A percentile compares a stretch with the other conserved stretches of the same genome.
These are phyloP conservation scores for Hydrophis major DNA, from an alignment of 2,797 vertebrate genomes.

Conservation along the genomic window DNA sequence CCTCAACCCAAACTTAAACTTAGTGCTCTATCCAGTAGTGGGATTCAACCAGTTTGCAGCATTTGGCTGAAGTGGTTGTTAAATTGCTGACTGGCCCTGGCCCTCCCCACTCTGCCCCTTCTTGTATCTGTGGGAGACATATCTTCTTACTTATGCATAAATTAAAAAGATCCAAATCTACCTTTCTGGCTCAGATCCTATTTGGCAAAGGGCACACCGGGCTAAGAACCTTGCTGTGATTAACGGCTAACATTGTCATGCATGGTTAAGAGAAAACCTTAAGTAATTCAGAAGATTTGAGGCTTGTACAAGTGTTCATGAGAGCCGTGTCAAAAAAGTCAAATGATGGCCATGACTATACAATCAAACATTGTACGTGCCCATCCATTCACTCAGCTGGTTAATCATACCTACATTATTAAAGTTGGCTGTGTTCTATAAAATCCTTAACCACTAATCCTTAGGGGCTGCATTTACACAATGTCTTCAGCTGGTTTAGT, in stretches of 20 bases:
- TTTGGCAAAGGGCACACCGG: neutral
- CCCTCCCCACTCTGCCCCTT: neutral
- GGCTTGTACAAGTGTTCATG: neutral
- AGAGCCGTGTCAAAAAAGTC: neutral
- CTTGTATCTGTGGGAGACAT: neutral
- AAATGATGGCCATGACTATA: neutral
- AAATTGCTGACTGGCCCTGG: no score
- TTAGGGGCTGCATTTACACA: neutral
- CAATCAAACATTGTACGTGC: neutral
- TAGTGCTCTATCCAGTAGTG: neutral
- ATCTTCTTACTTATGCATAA: neutral
- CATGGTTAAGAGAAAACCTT: neutral
- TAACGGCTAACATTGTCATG: neutral
- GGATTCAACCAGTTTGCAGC: no score
- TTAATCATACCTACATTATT: neutral
- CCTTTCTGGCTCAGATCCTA: neutral
- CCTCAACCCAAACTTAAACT: neutral
- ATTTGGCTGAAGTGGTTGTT: no score
- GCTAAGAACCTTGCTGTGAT: neutral
- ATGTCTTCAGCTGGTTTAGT: neutral
- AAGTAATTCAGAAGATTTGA: neutral
- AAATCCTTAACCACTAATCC: neutral
- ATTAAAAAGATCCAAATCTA: neutral
- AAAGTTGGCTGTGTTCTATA: neutral
- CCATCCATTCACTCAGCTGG: neutral